A percentile compares a stretch with the other conserved stretches of the same genome.
Evolutionary conservation across 2,113 vertebrate genomes (phyloP).

Genomic region (Neoarius graeffei): DNA sequence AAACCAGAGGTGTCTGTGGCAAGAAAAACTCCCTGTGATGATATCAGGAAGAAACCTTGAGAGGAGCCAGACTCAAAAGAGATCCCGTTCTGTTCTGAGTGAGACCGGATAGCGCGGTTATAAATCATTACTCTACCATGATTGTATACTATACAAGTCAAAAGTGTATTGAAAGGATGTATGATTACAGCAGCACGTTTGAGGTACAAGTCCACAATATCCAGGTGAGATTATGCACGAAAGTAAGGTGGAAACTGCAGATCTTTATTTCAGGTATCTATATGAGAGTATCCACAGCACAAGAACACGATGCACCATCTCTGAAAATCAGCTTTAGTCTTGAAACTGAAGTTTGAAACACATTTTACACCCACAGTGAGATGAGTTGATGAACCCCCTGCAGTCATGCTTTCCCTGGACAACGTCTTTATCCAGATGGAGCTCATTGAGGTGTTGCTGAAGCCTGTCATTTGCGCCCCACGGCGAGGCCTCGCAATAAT

Average conservation of each 20-base stretch:
- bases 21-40: not conserved
- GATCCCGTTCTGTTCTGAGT: not conserved
- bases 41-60: not conserved
- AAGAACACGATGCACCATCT: not conserved
- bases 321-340: not conserved
- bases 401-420: constrained; percentile 19
- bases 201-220: not conserved
- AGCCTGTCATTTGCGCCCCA: constrained; percentile 34
- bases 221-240: not conserved
- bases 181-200: not conserved
- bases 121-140: not conserved
- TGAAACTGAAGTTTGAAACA: not conserved
- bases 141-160: not conserved
- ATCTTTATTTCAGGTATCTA: not conserved
- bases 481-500: constrained; percentile 18
- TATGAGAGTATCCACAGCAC: too few relatives aligned
- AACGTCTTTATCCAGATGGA: constrained; percentile 45
- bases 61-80: not conserved
- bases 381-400: constrained; percentile 19
- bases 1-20: not conserved
- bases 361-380: not conserved
- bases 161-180: not conserved
- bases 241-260: not conserved
- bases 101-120: not conserved
- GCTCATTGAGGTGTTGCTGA: constrained; percentile 28